Base-by-base conservation (phyloP, 2,113 vertebrate species). In the Tachycineta bicolor region DNA sequence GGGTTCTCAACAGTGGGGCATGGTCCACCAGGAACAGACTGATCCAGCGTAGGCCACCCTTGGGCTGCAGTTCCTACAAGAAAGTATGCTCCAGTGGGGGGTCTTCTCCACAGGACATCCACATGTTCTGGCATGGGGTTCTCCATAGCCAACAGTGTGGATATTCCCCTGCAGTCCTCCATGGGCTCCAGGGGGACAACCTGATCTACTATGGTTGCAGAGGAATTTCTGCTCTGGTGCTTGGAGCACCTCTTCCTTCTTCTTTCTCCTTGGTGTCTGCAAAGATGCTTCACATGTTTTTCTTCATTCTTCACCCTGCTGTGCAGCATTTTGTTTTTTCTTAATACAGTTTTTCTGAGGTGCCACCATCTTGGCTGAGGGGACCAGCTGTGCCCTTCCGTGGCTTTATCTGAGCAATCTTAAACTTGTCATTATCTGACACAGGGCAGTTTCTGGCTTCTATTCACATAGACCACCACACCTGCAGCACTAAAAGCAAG, bases 401-500 rank as follows among this genome's bases (percentile, higher is more conserved):
- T 26, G 24, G 12, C 15, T 69, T 24, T 39, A 33, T 5, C 18
- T 13, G 8, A 83, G 33, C 15, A 3, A 1, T 47, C 33, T 81
- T 59, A 31, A 95, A 60, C 8, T 6, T 7, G 11, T 14, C 37
- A 37, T 37, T 55, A 6, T 50, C 25, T 6, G 13, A 63, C 10
- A 29, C 5, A 4, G 14, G 31, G 14, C 26, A 81, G 12, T 11
- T 77, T 41, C n/a, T 65, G 37, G 9, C 11, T 20, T 50, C 41
- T 60, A 9, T 70, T 90, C 5, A 22, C 12, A 37, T 3, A 59
- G 33, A 37, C 6, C 14, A 34, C 19, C 2, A 41, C 9, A n/a
- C 2, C 1, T 5, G 7, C 2, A 2, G 10, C 29, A 43, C 6
- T 43, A 34, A 88, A 90, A 37, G 4, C 0, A 0, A 59, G 22